Base-by-base conservation (phyloP, 30 jellyfish, hydroid and myxozoan species). In the Catostylus mosaicus region DNA sequence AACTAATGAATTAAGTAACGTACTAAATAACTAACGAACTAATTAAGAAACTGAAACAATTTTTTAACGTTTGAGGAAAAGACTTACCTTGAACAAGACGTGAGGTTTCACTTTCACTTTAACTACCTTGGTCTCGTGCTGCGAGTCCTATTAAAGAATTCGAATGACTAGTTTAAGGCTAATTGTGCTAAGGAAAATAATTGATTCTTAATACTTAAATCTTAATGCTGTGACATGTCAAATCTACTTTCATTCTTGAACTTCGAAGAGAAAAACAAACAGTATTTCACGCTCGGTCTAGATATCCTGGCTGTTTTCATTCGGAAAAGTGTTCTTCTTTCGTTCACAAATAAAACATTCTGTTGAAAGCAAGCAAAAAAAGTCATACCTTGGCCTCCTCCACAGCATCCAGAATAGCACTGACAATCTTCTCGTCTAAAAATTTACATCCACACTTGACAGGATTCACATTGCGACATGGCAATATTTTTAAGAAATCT, bases 401-500 rank as follows among this genome's bases (percentile, higher is more conserved):
- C 45, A 91, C 95, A 32, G 89, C 95, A 4, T 65, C 91, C 60
- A 78, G 84, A 52, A 91, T 73, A 34, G 82, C 84, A 45, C 77
- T 37, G 59, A 91, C 89, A 0, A 86, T 80, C 51, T 84, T 93
- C 61, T 91, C 92, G 47, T 91, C 98, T 32, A 91, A 74, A 22
- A 60, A 75, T 32, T 32, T 79, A 52, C 96, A 77, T 16, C 98
- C 98, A 67, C 98, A 91, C 83, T 86, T 75, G 35, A 91, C 98
- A 50, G 89, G 70, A 18, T 86, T 75, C 20, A 52, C 35, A 22
- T 86, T 78, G 24, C 51, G 73, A 68, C 92, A 91, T 1, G 95
- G 88, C 30, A 73, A 83, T 22, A 57, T n/a, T 60, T 86, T 85
- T 40, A 85, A 56, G 51, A 78, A 91, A 2, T 60, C 75, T 64